These are phyloP conservation scores for Alectoris magna DNA, from an alignment of 2,797 vertebrate genomes.

Conservation along the genomic window DNA sequence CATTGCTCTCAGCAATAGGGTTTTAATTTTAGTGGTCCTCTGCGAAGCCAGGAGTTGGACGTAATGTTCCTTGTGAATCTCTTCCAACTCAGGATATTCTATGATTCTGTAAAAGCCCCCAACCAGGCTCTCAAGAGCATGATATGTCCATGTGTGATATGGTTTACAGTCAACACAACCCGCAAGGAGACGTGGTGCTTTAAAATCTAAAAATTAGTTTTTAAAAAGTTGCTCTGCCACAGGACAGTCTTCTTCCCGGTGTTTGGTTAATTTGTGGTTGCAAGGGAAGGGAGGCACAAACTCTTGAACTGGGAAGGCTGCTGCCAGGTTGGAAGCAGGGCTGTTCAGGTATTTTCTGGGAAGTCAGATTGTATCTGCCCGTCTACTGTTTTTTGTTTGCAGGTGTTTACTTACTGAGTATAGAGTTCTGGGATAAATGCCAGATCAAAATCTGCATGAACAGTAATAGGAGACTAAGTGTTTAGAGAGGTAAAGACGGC, in stretches of 20 bases:
- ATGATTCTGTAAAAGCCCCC: background rate
- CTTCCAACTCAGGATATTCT: background rate
- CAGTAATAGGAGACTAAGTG: background rate
- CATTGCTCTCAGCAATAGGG: background rate
- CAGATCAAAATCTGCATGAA: background rate
- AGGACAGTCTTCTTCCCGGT: background rate
- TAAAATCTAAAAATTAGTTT: background rate
- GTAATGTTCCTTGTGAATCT: background rate
- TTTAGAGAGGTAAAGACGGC: background rate
- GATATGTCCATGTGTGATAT: conserved; percentile 29
- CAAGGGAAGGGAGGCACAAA: background rate
- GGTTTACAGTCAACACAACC: conserved; percentile 2
- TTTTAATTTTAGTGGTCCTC: background rate
- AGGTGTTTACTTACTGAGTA: background rate
- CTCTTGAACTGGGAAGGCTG: rapidly evolving
- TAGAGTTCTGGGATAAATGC: background rate
- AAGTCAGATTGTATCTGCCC: background rate
- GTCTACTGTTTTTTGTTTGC: rapidly evolving
- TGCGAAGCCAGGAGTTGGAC: background rate
- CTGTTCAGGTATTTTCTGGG: background rate
- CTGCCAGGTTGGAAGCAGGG: background rate
- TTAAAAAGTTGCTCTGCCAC: background rate
- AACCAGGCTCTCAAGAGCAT: background rate
- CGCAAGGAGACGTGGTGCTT: conserved; percentile 39
- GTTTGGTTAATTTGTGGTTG: background rate